A percentile compares a stretch with the other conserved stretches of the same genome.
Evolutionary conservation across 2,113 vertebrate species (phyloP).

Genomic region (Oncorhynchus tshawytscha): DNA sequence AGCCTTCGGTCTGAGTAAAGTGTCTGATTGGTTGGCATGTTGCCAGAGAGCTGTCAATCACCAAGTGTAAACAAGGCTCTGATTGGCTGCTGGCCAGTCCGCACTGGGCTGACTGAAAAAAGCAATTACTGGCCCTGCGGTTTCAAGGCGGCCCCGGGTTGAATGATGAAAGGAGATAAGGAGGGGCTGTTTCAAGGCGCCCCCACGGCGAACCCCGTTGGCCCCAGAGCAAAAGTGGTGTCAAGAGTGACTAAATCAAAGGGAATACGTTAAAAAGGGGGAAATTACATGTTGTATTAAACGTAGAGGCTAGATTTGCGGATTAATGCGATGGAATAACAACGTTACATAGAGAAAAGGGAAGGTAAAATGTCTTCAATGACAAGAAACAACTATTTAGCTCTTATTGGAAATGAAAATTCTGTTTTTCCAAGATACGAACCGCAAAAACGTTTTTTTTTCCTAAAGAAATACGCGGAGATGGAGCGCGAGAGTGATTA

Average conservation of each 20-base stretch:
- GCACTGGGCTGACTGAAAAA: slow-evolving; percentile 92
- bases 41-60: slow-evolving; percentile 88
- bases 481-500: not conserved
- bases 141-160: slow-evolving; percentile 90
- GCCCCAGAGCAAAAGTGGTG: slow-evolving; percentile 84
- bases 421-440: slow-evolving; percentile 14
- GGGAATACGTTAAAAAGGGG: slow-evolving; percentile 78
- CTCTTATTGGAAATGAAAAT: slow-evolving; percentile 15
- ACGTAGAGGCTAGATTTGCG: slow-evolving; percentile 62
- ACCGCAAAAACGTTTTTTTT: slow-evolving; percentile 10
- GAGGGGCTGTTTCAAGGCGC: slow-evolving; percentile 88
- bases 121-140: slow-evolving; percentile 93
- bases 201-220: slow-evolving; percentile 81
- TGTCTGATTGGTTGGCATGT: slow-evolving; percentile 83
- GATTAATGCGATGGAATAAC: slow-evolving; percentile 66
- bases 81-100: slow-evolving; percentile 96
- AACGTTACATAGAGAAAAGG: slow-evolving; percentile 58
- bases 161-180: slow-evolving; percentile 90
- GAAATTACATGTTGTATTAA: slow-evolving; percentile 76
- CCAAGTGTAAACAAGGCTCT: slow-evolving; percentile 95
- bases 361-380: slow-evolving; percentile 35
- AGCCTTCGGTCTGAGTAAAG: slow-evolving; percentile 36
- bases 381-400: slow-evolving; percentile 34
- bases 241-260: slow-evolving; percentile 89
- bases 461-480: slow-evolving; percentile 9